These are phyloP conservation scores for Cetonia aurata DNA, from an alignment of 2,888 invertebrate genomes.

Conservation along the genomic window DNA sequence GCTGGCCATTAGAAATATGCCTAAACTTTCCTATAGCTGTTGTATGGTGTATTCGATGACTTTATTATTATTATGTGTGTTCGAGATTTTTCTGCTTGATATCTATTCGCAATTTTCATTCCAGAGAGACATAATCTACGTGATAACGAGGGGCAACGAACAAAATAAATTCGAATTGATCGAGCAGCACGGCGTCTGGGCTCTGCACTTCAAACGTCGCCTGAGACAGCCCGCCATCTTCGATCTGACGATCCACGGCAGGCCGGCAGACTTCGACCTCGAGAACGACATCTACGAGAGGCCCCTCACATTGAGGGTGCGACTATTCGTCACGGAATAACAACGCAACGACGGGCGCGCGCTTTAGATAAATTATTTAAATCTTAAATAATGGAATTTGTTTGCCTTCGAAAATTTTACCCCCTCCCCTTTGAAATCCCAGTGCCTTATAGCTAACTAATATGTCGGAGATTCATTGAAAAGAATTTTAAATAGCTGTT, in stretches of 20 bases:
- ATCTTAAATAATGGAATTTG: constrained; percentile 11
- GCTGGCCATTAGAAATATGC: too few relatives aligned
- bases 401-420: constrained; percentile 14
- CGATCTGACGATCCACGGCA: constrained; percentile 71
- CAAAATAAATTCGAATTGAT: constrained; percentile 71
- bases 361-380: constrained; percentile 43
- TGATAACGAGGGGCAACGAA: constrained; percentile 72
- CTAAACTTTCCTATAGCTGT: too few relatives aligned
- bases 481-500: too few relatives aligned
- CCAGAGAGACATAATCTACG: constrained; percentile 68
- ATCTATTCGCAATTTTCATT: constrained; percentile 32
- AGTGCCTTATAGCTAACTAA: constrained; percentile 10
- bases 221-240: constrained; percentile 70
- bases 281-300: constrained; percentile 69
- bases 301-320: constrained; percentile 69
- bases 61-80: too few relatives aligned
- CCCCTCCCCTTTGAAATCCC: neutral
- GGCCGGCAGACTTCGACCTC: constrained; percentile 58
- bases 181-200: constrained; percentile 71
- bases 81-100: too few relatives aligned
- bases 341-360: constrained; percentile 17
- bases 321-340: constrained; percentile 68
- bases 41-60: too few relatives aligned
- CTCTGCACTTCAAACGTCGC: constrained; percentile 72
- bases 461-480: too few relatives aligned